These are phyloP conservation scores for Brachyhypopomus occidentalis DNA, from an alignment of 2,113 vertebrate species.

Conservation along the genomic window DNA sequence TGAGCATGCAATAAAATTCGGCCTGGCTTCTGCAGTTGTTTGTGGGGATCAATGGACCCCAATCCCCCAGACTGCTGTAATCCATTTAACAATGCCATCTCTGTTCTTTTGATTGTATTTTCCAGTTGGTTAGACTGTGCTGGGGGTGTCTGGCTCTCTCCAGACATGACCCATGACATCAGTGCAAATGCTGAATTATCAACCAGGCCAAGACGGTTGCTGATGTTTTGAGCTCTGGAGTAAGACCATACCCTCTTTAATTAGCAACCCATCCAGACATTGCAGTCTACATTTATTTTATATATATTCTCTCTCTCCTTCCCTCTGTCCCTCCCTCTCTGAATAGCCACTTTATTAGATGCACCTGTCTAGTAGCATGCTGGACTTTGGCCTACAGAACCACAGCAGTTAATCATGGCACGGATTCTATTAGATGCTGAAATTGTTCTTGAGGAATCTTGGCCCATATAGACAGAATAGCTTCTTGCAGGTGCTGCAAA, in stretches of 20 bases:
- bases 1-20: background rate
- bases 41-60: background rate
- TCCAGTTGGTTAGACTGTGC: background rate
- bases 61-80: background rate
- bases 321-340: too few relatives aligned
- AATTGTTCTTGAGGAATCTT: too few relatives aligned
- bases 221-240: background rate
- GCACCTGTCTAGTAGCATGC: too few relatives aligned
- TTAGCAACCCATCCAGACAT: background rate
- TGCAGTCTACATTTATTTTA: background rate
- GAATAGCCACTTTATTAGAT: too few relatives aligned
- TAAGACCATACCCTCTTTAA: background rate
- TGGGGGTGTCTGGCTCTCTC: conserved; percentile 6
- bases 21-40: background rate
- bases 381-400: too few relatives aligned
- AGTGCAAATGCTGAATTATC: background rate
- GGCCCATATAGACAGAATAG: too few relatives aligned
- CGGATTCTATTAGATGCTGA: too few relatives aligned
- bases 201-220: background rate
- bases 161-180: background rate
- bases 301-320: too few relatives aligned
- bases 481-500: too few relatives aligned
- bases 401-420: too few relatives aligned
- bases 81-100: conserved; percentile 4
- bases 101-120: conserved; percentile 14